Conservation (phyloP, 2,797 vertebrate species). For the Austrolebias charrua region DNA sequence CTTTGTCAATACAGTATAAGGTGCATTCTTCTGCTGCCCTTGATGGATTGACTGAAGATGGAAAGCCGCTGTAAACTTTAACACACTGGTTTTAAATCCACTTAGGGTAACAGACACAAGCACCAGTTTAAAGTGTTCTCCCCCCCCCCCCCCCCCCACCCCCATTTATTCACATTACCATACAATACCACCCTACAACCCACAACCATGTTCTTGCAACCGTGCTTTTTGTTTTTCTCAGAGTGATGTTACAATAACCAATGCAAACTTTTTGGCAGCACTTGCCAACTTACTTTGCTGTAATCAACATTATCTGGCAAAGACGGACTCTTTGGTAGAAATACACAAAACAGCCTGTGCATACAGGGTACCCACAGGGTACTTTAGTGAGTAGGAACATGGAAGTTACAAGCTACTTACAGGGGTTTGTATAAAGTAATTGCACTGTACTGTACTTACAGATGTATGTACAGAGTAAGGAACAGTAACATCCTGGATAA, state of each 20-base stretch:
- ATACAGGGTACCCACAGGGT: no score
- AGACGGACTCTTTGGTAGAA: no score
- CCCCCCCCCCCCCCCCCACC: conserved; percentile 16
- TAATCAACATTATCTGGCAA: no score
- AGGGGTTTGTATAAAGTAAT: no score
- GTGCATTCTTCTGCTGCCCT: conserved; percentile 42
- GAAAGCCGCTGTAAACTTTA: conserved; percentile 17
- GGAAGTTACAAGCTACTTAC: no score
- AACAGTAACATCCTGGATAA: no score
- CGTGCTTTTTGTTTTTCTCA: conserved; percentile 13
- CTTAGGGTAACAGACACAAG: conserved; percentile 30
- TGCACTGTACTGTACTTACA: no score
- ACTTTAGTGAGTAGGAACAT: no score
- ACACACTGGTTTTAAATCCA: conserved; percentile 28
- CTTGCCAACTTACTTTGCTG: conserved; percentile 31
- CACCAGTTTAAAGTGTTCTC: conserved; percentile 38
- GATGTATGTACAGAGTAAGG: no score
- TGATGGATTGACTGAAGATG: conserved; percentile 20
- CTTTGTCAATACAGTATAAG: conserved; percentile 19
- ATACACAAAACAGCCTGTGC: no score
- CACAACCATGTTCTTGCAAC: conserved; percentile 26
- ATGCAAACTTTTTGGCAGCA: conserved; percentile 21
- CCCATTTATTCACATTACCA: conserved; percentile 40
- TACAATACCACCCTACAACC: conserved; percentile 34
- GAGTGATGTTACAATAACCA: conserved; percentile 25